phyloP scores from a whole-genome alignment of 2,888 invertebrate species.

The Cheilosia urbana region DNA sequence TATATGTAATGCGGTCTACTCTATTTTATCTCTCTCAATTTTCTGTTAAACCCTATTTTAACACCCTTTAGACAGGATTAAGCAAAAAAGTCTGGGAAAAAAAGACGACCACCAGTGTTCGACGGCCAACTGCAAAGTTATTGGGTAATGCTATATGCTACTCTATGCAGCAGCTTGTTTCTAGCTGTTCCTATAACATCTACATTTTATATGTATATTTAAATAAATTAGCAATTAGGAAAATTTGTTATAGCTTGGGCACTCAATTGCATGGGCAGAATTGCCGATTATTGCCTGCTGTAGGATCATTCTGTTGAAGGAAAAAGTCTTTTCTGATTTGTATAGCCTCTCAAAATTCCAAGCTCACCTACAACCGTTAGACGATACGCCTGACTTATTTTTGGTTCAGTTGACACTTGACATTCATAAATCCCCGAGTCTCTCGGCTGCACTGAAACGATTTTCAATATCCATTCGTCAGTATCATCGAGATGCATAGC shows the following conservation, averaged over 20 bases:
- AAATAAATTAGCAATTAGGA: not conserved
- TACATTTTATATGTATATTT: no score
- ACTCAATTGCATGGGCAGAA: slow-evolving; percentile 18
- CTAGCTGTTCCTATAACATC: no score
- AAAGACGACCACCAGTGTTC: not conserved
- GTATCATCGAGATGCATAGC: slow-evolving; percentile 89
- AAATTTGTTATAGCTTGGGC: slow-evolving; percentile 11
- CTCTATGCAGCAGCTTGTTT: no score
- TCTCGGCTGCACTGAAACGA: slow-evolving; percentile 88
- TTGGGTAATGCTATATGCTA: not conserved
- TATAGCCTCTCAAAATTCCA: not conserved
- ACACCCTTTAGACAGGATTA: slow-evolving; percentile 11
- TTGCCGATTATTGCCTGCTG: not conserved
- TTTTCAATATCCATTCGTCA: slow-evolving; percentile 89
- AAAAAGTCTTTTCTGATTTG: not conserved
- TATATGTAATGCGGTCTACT: slow-evolving; percentile 11
- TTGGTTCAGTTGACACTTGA: slow-evolving; percentile 91
- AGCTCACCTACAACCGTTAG: slow-evolving; percentile 90
- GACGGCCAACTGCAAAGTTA: not conserved
- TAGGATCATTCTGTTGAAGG: not conserved
- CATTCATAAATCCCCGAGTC: slow-evolving; percentile 90
- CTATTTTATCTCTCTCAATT: slow-evolving; percentile 33
- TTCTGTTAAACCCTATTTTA: slow-evolving; percentile 7
- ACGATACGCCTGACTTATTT: slow-evolving; percentile 89
- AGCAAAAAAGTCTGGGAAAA: not conserved